Percentiles rank a stretch among this genome's conserved stretches.
Conservation (phyloP, 2,797 vertebrate genomes). For the Valencia hispanica region DNA sequence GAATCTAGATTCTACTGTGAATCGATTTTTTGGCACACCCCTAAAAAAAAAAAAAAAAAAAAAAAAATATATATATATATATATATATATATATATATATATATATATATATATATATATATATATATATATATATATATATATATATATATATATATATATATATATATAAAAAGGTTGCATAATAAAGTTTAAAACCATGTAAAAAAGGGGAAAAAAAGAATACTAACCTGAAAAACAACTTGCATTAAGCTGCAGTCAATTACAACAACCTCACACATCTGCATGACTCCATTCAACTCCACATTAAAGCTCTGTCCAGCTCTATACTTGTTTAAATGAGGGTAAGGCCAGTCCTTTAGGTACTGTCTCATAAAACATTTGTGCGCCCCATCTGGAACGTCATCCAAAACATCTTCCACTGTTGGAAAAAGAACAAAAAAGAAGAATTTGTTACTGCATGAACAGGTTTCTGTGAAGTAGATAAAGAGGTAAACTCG, state of each 20-base stretch:
- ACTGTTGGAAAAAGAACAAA: conserved; percentile 72
- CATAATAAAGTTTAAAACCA: too few species aligned
- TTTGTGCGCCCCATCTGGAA: conserved; percentile 82
- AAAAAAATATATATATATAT: too few species aligned
- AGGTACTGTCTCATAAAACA: conserved; percentile 89
- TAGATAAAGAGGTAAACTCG: too few species aligned
- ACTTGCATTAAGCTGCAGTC: conserved; percentile 86
- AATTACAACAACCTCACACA: conserved; percentile 85
- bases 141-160: too few species aligned
- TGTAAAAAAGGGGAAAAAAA: too few species aligned
- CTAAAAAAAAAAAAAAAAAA: too few species aligned
- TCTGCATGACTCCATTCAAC: conserved; percentile 86
- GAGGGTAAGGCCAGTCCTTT: conserved; percentile 88
- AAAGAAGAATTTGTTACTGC: not conserved
- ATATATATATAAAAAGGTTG: too few species aligned
- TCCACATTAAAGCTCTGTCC: conserved; percentile 87
- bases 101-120: too few species aligned
- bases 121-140: too few species aligned
- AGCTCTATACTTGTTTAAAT: conserved; percentile 85
- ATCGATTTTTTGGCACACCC: too few species aligned
- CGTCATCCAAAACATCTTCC: conserved; percentile 84
- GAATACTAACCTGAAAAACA: conserved; percentile 58
- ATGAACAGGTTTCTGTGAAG: not conserved
- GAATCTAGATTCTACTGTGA: too few species aligned
- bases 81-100: too few species aligned